These are phyloP conservation scores for Holcopasites calliopsidis DNA, from an alignment of 1,140 invertebrate species.

Conservation along the genomic window DNA sequence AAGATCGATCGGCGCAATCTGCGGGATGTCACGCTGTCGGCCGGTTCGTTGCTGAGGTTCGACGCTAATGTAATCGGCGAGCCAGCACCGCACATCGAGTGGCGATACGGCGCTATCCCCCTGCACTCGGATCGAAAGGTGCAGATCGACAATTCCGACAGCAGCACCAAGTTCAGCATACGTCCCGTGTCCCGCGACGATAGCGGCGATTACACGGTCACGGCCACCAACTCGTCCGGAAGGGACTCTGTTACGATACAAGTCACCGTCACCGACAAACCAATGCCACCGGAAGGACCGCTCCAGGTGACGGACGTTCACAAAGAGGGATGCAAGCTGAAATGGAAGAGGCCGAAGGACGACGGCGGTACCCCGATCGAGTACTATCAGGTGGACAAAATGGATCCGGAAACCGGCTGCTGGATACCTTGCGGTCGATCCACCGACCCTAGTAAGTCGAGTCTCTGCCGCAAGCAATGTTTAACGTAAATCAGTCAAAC, in stretches of 20 bases:
- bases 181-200: slow-evolving; percentile 89
- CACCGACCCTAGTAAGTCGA: slow-evolving; percentile 85
- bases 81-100: slow-evolving; percentile 93
- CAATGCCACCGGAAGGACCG: slow-evolving; percentile 92
- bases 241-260: slow-evolving; percentile 94
- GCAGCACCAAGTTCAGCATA: slow-evolving; percentile 93
- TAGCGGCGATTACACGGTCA: slow-evolving; percentile 93
- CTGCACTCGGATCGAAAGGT: slow-evolving; percentile 82
- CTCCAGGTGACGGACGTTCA: slow-evolving; percentile 94
- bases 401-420: slow-evolving; percentile 94
- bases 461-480: neutral
- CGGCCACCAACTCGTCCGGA: slow-evolving; percentile 91
- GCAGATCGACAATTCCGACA: slow-evolving; percentile 90
- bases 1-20: slow-evolving; percentile 96
- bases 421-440: slow-evolving; percentile 95
- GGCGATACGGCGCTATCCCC: slow-evolving; percentile 87
- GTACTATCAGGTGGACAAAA: slow-evolving; percentile 96
- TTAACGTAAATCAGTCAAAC: neutral
- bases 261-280: slow-evolving; percentile 96
- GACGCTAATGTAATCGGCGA: slow-evolving; percentile 95
- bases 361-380: slow-evolving; percentile 94
- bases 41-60: slow-evolving; percentile 94
- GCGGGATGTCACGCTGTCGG: slow-evolving; percentile 92
- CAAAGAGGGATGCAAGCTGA: slow-evolving; percentile 95
- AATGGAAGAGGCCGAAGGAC: slow-evolving; percentile 96